Conservation (phyloP, 1,140 invertebrate genomes). For the Oscheius sp. region DNA sequence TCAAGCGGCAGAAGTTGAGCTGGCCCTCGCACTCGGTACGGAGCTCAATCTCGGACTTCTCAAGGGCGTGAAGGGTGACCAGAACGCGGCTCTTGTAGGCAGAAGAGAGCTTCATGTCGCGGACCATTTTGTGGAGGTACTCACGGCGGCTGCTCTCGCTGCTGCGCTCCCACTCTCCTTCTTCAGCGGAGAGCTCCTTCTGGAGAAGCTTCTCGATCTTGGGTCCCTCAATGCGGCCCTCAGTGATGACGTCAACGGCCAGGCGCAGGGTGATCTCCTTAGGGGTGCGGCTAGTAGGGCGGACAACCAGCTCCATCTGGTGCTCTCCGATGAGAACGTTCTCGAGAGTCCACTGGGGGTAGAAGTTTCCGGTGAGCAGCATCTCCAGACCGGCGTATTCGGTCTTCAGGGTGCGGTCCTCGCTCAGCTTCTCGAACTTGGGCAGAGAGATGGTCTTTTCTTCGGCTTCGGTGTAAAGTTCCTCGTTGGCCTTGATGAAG, state of each 20-base stretch:
- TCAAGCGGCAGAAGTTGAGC: slow-evolving; percentile 20
- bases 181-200: slow-evolving; percentile 21
- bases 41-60: slow-evolving; percentile 17
- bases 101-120: slow-evolving; percentile 14
- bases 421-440: slow-evolving; percentile 8
- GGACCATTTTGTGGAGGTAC: slow-evolving; percentile 22
- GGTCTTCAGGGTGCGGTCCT: not conserved
- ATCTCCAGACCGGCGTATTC: slow-evolving; percentile 7
- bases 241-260: not conserved
- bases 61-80: slow-evolving; percentile 9
- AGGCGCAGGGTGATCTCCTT: not conserved
- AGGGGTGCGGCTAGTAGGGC: not conserved
- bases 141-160: slow-evolving; percentile 19
- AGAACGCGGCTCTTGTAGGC: slow-evolving; percentile 17
- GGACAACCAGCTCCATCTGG: slow-evolving; percentile 14
- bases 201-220: slow-evolving; percentile 11
- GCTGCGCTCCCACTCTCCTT: slow-evolving; percentile 15
- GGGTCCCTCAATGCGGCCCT: not conserved
- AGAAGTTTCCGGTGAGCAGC: slow-evolving; percentile 13
- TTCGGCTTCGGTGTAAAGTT: slow-evolving; percentile 38
- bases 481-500: slow-evolving; percentile 1
- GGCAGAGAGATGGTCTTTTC: slow-evolving; percentile 39
- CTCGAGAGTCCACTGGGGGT: not conserved
- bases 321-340: slow-evolving; percentile 26
- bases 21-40: slow-evolving; percentile 23